Percentiles rank a stretch among this genome's conserved stretches.
Evolutionary conservation across 2,113 vertebrate genomes (phyloP).

Genomic region (Phalacrocorax aristotelis): DNA sequence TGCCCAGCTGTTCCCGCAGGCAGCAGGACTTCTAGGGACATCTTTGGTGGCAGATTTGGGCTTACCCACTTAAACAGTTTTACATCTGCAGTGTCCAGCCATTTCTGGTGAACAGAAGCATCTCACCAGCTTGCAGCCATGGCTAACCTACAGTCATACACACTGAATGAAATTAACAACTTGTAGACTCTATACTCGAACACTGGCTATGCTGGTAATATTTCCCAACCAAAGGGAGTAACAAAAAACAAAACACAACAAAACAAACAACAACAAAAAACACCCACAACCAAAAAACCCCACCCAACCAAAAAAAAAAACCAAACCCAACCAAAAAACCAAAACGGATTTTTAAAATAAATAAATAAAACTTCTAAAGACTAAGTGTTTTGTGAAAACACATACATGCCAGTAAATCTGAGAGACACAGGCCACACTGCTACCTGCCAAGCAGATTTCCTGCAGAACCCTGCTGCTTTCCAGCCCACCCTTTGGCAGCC

Average conservation of each 20-base stretch:
- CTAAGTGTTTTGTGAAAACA: neutral
- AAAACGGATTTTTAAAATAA: neutral
- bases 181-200: neutral
- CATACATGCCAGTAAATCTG: neutral
- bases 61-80: neutral
- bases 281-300: too few species aligned
- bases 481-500: neutral
- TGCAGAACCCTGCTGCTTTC: neutral
- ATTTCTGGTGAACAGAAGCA: neutral
- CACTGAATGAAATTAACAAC: neutral
- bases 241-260: neutral
- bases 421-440: neutral
- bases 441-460: neutral
- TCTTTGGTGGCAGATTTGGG: neutral
- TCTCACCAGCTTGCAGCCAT: neutral
- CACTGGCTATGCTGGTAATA: neutral
- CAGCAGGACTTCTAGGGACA: neutral
- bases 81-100: neutral
- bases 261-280: too few species aligned
- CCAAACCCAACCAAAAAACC: too few species aligned
- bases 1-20: neutral
- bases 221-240: neutral
- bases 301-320: too few species aligned
- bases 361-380: neutral
- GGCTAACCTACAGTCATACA: neutral